Conservation (phyloP, 2,113 vertebrate genomes). For the Donacobius atricapilla region DNA sequence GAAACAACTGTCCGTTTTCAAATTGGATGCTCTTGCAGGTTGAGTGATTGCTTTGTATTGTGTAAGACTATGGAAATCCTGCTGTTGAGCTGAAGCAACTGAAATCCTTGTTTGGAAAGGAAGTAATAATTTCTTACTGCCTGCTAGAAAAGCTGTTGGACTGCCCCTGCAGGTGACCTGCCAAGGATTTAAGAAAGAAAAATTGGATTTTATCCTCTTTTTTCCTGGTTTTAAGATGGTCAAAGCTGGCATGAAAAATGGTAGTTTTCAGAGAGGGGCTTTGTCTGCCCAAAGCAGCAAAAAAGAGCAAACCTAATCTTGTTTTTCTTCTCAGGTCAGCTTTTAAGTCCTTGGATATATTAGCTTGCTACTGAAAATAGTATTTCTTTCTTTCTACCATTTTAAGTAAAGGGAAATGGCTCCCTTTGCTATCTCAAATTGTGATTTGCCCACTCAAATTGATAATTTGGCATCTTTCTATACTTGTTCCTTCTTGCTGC, state of each 20-base stretch:
- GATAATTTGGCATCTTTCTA: not conserved
- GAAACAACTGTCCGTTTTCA: not conserved
- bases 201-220: slow-evolving; percentile 22
- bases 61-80: not conserved
- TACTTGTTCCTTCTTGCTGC: not conserved
- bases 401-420: not conserved
- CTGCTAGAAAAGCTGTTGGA: slow-evolving; percentile 17
- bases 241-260: slow-evolving; percentile 47
- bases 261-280: slow-evolving; percentile 6
- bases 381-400: not conserved
- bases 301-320: slow-evolving; percentile 22
- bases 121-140: slow-evolving; percentile 25
- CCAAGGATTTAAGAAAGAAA: slow-evolving; percentile 46
- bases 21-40: not conserved
- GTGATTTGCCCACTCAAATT: not conserved
- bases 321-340: slow-evolving; percentile 17
- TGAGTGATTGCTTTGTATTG: slow-evolving; percentile 25
- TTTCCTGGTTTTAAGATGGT: slow-evolving; percentile 31
- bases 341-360: not conserved
- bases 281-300: slow-evolving; percentile 34
- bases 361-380: not conserved
- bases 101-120: slow-evolving; percentile 43
- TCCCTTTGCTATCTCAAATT: no score
- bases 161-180: slow-evolving; percentile 10
- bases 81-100: slow-evolving; percentile 1